Evolutionary conservation across 92 coral and sea anemone species (phyloP), one percentile per base, ranked within the genome.

Genomic region (Phenganax stokvisi): DNA sequence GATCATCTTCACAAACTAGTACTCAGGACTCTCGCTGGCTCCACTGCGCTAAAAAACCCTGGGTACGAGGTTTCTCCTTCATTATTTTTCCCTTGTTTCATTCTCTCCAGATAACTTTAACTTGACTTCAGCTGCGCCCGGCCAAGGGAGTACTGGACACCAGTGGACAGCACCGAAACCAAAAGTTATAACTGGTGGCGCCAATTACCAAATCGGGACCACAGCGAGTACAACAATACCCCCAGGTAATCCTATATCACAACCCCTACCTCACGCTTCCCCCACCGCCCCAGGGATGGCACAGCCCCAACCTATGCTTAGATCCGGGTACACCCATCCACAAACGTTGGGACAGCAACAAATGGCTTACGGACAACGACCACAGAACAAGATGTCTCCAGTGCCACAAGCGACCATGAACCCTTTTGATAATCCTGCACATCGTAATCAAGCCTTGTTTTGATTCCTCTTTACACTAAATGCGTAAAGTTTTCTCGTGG

Each of bases 111-210:
- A 79, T 64, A 54, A 79, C 15, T 64, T 79, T 25, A 62, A 79
- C 31, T 56, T 62, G 37, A 20, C 56, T 64, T 53, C 58, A 3
- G 62, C 62, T 0, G 9, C 52, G 0, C 12, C 53, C 8, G 57
- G 57, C 57, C 17, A 57, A n/a, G 73, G 44, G 37, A 79, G 71
- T 53, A 51, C 88, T 8, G 92, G 89, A 13, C 94, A 96, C 78
- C 99, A 96, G 76, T 96, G 99, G 99, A 84, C 97, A 3, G 92
- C 97, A 51, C 72, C 96, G 57, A 86, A 89, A 56, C 99, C 99
- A 9, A 92, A 90, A 70, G 90, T 89, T 20, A 96, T 92, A 80
- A 96, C 99, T 10, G 99, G 99, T 12, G 99, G 99, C 16, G 89
- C 90, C 57, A 92, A 96, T 88, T 96, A 93, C 92, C 99, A 92